Conservation (phyloP, 2,888 invertebrate species). For the Chrysotoxum bicinctum region DNA sequence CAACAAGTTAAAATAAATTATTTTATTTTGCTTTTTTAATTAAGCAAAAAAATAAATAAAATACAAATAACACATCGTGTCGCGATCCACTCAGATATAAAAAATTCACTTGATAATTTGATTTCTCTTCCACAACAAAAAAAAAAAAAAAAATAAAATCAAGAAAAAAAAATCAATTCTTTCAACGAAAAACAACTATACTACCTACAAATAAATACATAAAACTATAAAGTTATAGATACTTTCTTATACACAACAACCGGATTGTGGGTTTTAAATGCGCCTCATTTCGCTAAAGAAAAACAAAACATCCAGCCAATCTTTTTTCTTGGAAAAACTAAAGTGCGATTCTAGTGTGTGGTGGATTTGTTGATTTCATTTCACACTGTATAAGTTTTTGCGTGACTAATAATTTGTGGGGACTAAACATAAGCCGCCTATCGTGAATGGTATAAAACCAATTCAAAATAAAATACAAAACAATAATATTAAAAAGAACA, state of each 20-base stretch:
- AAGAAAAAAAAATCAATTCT: slow-evolving; percentile 29
- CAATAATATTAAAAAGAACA: background rate
- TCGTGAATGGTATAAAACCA: slow-evolving; percentile 46
- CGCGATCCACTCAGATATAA: slow-evolving; percentile 11
- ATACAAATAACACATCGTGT: slow-evolving; percentile 17
- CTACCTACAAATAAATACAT: background rate
- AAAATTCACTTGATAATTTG: slow-evolving; percentile 19
- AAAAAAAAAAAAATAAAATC: too few species aligned
- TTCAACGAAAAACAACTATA: slow-evolving; percentile 6
- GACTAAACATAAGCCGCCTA: slow-evolving; percentile 3
- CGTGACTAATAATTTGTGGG: slow-evolving; percentile 47
- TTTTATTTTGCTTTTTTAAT: slow-evolving; percentile 57
- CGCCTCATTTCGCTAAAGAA: slow-evolving; percentile 25
- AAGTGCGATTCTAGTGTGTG: slow-evolving; percentile 42
- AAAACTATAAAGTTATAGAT: slow-evolving; percentile 5
- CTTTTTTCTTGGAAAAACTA: slow-evolving; percentile 46
- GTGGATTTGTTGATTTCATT: slow-evolving; percentile 17
- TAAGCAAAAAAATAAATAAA: slow-evolving; percentile 5
- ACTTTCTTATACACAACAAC: slow-evolving; percentile 15
- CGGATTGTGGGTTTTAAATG: slow-evolving; percentile 39
- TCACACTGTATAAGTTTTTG: slow-evolving; percentile 5
- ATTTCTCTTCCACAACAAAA: slow-evolving; percentile 28
- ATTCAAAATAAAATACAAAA: background rate
- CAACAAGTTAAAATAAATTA: slow-evolving; percentile 52
- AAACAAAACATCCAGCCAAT: slow-evolving; percentile 20